These are phyloP conservation scores for Aphelenchoides fujianensis DNA, from an alignment of 1,140 invertebrate genomes.

Conservation along the genomic window DNA sequence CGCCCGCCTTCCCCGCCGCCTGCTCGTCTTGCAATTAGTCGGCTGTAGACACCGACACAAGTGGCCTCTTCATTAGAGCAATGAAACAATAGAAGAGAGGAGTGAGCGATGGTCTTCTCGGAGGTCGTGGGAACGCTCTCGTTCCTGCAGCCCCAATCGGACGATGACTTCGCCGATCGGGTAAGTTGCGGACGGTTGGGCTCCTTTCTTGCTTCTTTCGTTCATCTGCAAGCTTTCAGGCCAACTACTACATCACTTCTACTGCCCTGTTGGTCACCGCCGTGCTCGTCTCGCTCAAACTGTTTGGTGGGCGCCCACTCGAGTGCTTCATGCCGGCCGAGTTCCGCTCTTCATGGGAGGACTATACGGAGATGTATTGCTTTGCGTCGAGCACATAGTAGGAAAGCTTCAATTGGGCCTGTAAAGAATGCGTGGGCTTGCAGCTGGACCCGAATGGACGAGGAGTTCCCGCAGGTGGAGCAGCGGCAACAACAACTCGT, in stretches of 20 bases:
- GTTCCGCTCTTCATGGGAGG: constrained; percentile 59
- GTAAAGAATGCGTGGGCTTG: too few species aligned
- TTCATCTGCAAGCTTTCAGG: background rate
- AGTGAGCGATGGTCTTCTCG: constrained; percentile 58
- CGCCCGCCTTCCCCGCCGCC: too few species aligned
- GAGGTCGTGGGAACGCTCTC: constrained; percentile 61
- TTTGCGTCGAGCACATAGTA: constrained; percentile 57
- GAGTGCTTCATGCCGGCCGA: constrained; percentile 61
- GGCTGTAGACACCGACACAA: too few species aligned
- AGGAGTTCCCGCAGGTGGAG: constrained; percentile 48
- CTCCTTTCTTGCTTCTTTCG: too few species aligned
- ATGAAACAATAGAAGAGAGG: too few species aligned
- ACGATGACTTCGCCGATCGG: constrained; percentile 60
- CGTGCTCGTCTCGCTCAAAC: constrained; percentile 59
- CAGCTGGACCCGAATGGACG: background rate
- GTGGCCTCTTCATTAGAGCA: too few species aligned
- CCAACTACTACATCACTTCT: constrained; percentile 46
- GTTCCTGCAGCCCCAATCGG: constrained; percentile 55
- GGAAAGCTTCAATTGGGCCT: too few species aligned
- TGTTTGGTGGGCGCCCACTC: constrained; percentile 59
- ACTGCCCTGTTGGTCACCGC: constrained; percentile 60
- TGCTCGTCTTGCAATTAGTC: too few species aligned
- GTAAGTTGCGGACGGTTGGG: background rate
- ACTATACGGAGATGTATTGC: constrained; percentile 63
- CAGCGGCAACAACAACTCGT: constrained; percentile 47